These are phyloP conservation scores for Osedax frankpressi DNA, from an alignment of 2,888 invertebrate genomes.

Conservation along the genomic window DNA sequence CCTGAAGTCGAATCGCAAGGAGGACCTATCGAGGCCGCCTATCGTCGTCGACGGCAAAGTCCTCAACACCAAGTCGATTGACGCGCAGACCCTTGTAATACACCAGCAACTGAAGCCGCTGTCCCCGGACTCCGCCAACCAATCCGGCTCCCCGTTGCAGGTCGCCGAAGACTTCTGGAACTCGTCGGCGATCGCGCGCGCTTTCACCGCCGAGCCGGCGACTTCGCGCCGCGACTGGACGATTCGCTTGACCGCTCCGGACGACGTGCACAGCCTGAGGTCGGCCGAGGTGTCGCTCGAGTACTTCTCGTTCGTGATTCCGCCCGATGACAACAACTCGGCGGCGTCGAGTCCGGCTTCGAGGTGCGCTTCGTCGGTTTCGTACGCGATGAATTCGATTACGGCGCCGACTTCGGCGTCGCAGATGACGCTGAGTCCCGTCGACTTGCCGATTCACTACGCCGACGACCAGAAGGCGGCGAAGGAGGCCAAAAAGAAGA, in stretches of 20 bases:
- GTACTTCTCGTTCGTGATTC: background rate
- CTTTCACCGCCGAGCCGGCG: background rate
- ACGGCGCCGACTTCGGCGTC: background rate
- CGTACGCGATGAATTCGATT: background rate
- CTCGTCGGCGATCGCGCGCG: background rate
- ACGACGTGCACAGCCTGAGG: background rate
- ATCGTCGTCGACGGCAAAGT: background rate
- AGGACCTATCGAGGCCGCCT: background rate
- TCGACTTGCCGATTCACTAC: background rate
- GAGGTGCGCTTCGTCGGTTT: background rate
- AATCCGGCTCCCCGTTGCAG: background rate
- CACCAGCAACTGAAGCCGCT: no score
- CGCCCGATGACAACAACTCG: background rate
- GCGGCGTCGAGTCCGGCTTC: background rate
- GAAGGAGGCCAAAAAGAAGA: background rate
- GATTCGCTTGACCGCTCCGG: background rate
- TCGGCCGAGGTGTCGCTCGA: background rate
- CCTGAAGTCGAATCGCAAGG: background rate
- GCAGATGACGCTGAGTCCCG: background rate
- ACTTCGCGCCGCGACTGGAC: background rate
- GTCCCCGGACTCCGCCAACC: background rate
- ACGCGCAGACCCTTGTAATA: background rate
- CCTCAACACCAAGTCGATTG: background rate
- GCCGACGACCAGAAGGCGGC: background rate
- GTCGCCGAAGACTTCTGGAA: background rate